phyloP scores from a whole-genome alignment of 2,888 invertebrate species.

The Ornithoptera priamus region DNA sequence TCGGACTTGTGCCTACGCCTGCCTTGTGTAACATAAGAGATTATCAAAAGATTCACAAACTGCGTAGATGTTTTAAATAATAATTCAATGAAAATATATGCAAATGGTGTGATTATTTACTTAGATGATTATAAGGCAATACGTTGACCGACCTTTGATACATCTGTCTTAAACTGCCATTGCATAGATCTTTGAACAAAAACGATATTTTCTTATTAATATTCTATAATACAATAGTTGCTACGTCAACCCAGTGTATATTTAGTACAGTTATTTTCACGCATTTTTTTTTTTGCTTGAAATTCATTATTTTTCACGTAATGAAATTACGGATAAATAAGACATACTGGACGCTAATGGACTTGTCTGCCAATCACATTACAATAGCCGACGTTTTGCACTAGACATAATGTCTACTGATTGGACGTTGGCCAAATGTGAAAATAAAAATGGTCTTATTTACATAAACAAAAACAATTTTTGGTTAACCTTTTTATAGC shows the following conservation, averaged over 20 bases:
- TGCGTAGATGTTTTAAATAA: too few species aligned
- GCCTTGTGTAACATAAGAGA: conserved; percentile 5
- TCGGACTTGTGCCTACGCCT: conserved; percentile 8
- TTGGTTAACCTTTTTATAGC: conserved; percentile 10
- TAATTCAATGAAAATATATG: too few species aligned
- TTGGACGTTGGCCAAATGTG: conserved; percentile 24
- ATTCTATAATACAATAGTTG: too few species aligned
- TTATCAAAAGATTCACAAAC: background rate
- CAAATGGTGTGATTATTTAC: too few species aligned
- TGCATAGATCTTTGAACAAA: too few species aligned
- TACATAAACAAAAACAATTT: conserved; percentile 16
- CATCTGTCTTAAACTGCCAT: too few species aligned
- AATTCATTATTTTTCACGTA: conserved; percentile 18
- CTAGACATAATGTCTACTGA: conserved; percentile 7
- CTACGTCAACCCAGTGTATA: too few species aligned
- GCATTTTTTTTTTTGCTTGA: background rate
- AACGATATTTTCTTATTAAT: too few species aligned
- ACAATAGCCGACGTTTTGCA: conserved; percentile 12
- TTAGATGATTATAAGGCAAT: too few species aligned
- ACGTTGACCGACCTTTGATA: too few species aligned
- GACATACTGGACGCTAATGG: conserved; percentile 49
- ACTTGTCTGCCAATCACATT: conserved; percentile 15
- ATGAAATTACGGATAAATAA: conserved; percentile 39
- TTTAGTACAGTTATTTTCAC: too few species aligned
- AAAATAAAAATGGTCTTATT: conserved; percentile 15